A percentile compares a stretch with the other conserved stretches of the same genome.
Conservation (phyloP, 2,888 invertebrate species). For the Lasiommata megera region DNA sequence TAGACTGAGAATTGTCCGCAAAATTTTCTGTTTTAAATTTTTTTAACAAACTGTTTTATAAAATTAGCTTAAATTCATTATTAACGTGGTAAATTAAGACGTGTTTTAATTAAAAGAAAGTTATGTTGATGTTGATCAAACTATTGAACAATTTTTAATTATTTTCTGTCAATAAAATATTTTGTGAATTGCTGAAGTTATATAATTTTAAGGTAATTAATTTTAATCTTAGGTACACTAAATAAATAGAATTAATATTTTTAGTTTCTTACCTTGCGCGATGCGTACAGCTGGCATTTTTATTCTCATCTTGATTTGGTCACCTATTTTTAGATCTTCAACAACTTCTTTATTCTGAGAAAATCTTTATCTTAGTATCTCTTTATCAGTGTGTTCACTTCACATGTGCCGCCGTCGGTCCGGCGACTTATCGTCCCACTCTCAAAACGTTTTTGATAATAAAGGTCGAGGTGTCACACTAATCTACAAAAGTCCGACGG, state of each 20-base stretch:
- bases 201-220: neutral
- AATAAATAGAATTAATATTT: neutral
- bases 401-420: slow-evolving; percentile 76
- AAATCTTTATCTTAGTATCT: slow-evolving; percentile 67
- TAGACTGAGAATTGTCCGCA: no score
- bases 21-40: no score
- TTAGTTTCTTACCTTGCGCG: slow-evolving; percentile 91
- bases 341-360: slow-evolving; percentile 65
- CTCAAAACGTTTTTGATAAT: slow-evolving; percentile 67
- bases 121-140: no score
- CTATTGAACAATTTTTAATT: no score
- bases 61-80: no score
- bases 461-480: slow-evolving; percentile 59
- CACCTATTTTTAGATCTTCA: slow-evolving; percentile 79
- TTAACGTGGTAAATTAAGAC: no score
- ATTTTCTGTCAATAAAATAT: no score
- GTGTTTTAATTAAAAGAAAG: no score
- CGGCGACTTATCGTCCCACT: slow-evolving; percentile 69
- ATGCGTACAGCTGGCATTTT: slow-evolving; percentile 98
- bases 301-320: slow-evolving; percentile 94
- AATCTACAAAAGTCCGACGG: slow-evolving; percentile 66
- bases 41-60: no score
- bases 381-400: slow-evolving; percentile 70
- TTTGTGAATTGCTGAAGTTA: neutral
- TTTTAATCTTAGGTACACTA: no score